Percentiles rank a stretch among this genome's conserved stretches.
Evolutionary conservation across 2,113 vertebrate species (phyloP).

Genomic region (Thomomys bottae): DNA sequence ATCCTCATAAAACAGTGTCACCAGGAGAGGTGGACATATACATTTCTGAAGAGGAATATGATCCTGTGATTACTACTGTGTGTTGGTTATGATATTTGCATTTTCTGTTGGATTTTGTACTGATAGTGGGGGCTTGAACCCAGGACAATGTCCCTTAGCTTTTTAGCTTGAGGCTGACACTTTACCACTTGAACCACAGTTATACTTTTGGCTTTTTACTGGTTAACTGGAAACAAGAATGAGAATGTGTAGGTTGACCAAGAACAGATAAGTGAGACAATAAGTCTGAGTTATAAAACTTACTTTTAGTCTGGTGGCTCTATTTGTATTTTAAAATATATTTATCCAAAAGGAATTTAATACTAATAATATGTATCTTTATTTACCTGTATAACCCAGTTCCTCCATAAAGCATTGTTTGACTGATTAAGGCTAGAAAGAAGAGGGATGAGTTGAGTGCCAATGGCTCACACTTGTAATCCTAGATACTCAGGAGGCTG

Average conservation of each 20-base stretch:
- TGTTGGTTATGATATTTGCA: not conserved
- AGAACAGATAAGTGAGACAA: not conserved
- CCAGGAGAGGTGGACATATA: not conserved
- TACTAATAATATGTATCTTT: not conserved
- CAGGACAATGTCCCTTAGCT: too few relatives aligned
- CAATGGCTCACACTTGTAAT: too few relatives aligned
- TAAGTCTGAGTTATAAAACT: not conserved
- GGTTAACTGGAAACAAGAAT: not conserved
- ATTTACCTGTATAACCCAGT: not conserved
- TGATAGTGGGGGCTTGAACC: too few relatives aligned
- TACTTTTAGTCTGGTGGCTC: not conserved
- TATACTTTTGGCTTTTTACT: too few relatives aligned
- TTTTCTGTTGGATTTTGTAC: too few relatives aligned
- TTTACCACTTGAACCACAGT: too few relatives aligned
- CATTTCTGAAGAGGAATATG: slow-evolving; percentile 8
- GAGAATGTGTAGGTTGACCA: not conserved
- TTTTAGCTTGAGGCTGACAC: too few relatives aligned
- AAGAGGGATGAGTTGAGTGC: too few relatives aligned
- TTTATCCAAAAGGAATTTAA: not conserved
- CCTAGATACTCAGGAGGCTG: too few relatives aligned
- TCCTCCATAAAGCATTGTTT: slow-evolving; percentile 3
- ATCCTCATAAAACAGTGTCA: not conserved
- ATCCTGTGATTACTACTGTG: not conserved
- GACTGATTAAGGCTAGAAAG: not conserved
- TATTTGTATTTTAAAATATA: not conserved